Conservation (phyloP, 2,113 vertebrate genomes). For the Daubentonia madagascariensis region DNA sequence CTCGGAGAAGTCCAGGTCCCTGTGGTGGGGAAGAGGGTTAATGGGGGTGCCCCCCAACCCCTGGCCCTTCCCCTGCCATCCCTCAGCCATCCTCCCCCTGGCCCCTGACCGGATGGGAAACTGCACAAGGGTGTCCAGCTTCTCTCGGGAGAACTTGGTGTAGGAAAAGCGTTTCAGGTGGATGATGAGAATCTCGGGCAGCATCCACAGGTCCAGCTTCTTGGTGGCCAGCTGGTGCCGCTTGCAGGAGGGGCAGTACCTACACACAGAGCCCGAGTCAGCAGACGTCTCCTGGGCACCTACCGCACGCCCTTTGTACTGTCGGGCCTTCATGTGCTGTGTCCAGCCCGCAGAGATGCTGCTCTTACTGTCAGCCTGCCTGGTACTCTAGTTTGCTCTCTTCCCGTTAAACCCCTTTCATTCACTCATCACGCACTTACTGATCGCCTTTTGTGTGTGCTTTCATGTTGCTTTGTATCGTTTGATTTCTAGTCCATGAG, state of each 20-base stretch:
- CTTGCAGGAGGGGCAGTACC: slow-evolving; percentile 93
- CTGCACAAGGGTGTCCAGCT: slow-evolving; percentile 91
- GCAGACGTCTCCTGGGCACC: not conserved
- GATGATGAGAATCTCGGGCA: slow-evolving; percentile 91
- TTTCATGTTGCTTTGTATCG: too few species aligned
- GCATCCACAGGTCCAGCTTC: slow-evolving; percentile 92
- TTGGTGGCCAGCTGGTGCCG: slow-evolving; percentile 93
- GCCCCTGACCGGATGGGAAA: slow-evolving; percentile 88
- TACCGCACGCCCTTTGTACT: not conserved
- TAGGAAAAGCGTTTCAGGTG: slow-evolving; percentile 94
- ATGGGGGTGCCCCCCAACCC: not conserved
- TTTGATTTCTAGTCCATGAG: not conserved
- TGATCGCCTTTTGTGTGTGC: not conserved
- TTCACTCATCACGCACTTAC: not conserved
- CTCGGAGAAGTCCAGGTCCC: slow-evolving; percentile 89
- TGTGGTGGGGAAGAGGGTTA: slow-evolving; percentile 62
- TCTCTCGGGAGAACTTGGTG: slow-evolving; percentile 90
- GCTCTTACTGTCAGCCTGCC: not conserved
- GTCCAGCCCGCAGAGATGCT: not conserved
- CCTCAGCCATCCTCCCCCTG: not conserved
- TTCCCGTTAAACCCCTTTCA: not conserved
- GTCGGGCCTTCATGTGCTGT: fast-evolving
- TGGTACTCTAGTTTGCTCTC: not conserved
- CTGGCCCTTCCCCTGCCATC: not conserved
- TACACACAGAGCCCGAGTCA: slow-evolving; percentile 37